Evolutionary conservation across 2,113 vertebrate genomes (phyloP), one percentile per base, ranked within the genome.

Genomic region (Ivindomyrus marchei): DNA sequence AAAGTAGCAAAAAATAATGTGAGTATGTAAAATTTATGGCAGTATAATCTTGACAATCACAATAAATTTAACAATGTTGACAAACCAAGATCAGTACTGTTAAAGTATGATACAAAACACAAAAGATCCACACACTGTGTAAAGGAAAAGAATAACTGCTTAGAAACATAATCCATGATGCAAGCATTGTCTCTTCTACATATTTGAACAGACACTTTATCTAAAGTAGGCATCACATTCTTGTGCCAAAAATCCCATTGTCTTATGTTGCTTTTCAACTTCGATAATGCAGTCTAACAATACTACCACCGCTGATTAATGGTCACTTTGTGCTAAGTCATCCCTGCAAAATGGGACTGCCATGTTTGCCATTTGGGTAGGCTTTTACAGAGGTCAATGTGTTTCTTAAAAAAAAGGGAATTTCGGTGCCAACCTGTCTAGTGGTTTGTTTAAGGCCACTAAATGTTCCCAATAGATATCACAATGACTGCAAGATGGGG

Each of bases 241-340:
- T 80, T 83, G 21, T n/a, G 89, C 58, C 52, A 56, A 39, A 46
- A 47, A 36, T n/a, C 52, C 89, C 17, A 89, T 89, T 89, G 89
- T 85, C 27, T 74, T 6, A 49, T 42, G 46, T 89, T 85, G 52
- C 77, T 85, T 89, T 89, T 85, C 84, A n/a, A 15, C 39, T 9
- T 50, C 58, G 77, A 85, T 84, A 89, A 89, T 47, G 89, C 36
- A 15, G 24, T 11, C 50, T 39, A 62, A 42, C 52, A 85, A 46
- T 85, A 13, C 5, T 7, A 46, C 42, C 80, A 24, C 42, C 1
- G n/a, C 24, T 89, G 89, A 85, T 80, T 85, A 85, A 89, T 85
- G 89, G 45, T 42, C 89, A 85, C 52, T 89, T 85, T 85, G 80
- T 62, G 89, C 77, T 85, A 85, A 89, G 89, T 89, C 80, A 85